Base-by-base conservation (phyloP, 1,140 invertebrate species). In the Paramacrobiotus metropolitanus region DNA sequence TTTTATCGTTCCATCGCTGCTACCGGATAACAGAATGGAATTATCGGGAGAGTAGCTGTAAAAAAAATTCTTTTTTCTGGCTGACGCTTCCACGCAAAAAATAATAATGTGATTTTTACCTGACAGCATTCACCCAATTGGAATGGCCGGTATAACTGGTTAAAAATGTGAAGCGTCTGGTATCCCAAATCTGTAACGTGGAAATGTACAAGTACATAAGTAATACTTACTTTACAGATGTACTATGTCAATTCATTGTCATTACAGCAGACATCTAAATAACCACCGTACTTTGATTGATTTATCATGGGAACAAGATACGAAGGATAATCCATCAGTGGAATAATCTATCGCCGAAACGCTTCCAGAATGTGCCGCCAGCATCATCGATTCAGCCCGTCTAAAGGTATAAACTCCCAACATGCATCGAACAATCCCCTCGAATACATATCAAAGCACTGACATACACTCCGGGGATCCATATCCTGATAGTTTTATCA, bases 401-500 rank as follows among this genome's bases (percentile, higher is more conserved):
- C 60, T 60, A 29, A 18, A 34, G 31, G 21, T 34, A 34, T n/a
- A 60, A 59, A 9, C 29, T 9, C 9, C 9, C 55, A 28, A 28
- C 21, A 31, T 31, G 9, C 9, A 59, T 28, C 21, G 15, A 34
- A 34, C 24, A 34, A 9, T 30, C 24, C 31, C 18, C 31, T 34
- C 40, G 9, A 20, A 29, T n/a, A 34, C 15, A 55, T 15, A 55
- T 20, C 28, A 24, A 15, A 55, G 15, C 15, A 55, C 28, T 24
- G 21, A 48, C 18, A 34, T 29, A 60, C 60, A 29, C 15, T 9
- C 30, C 21, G 9, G 60, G 29, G 15, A 60, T 48, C 60, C 60
- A 60, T 29, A 60, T 15, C 18, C 60, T 9, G 24, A 60, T 24
- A 30, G 60, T 60, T 60, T 60, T 60, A 60, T 60, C 60, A 9